These are phyloP conservation scores for Rhynchopsitta pachyrhyncha DNA, from an alignment of 2,113 vertebrate genomes.

Conservation along the genomic window DNA sequence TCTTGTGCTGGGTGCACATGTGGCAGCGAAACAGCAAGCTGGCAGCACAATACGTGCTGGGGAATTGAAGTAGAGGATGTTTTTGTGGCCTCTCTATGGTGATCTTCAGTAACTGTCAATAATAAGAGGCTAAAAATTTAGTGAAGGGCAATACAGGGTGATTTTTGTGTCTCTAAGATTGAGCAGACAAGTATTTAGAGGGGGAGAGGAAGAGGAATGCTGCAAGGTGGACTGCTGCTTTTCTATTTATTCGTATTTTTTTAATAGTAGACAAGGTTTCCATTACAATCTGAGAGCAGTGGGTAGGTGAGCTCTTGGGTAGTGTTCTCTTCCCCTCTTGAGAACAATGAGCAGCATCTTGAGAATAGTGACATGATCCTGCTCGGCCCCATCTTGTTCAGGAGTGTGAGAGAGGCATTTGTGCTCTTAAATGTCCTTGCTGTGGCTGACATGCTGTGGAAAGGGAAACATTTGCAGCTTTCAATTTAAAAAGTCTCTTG, in stretches of 20 bases:
- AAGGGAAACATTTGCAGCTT: background rate
- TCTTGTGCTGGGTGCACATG: background rate
- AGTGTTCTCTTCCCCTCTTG: background rate
- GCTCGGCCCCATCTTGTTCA: fast-evolving
- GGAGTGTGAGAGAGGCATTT: fast-evolving
- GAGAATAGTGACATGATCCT: background rate
- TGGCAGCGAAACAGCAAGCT: background rate
- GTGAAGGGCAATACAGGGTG: fast-evolving
- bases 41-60: background rate
- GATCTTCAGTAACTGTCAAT: background rate
- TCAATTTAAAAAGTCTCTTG: background rate
- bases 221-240: background rate
- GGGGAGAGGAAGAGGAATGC: no score
- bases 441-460: background rate
- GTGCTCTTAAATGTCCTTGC: background rate
- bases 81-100: background rate
- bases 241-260: background rate
- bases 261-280: background rate
- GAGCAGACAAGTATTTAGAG: background rate
- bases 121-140: background rate
- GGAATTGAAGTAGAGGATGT: background rate
- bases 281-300: background rate
- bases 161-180: background rate
- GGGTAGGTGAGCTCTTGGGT: background rate
- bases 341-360: background rate